phyloP scores from a whole-genome alignment of 2,113 vertebrate species.

The Caretta caretta region DNA sequence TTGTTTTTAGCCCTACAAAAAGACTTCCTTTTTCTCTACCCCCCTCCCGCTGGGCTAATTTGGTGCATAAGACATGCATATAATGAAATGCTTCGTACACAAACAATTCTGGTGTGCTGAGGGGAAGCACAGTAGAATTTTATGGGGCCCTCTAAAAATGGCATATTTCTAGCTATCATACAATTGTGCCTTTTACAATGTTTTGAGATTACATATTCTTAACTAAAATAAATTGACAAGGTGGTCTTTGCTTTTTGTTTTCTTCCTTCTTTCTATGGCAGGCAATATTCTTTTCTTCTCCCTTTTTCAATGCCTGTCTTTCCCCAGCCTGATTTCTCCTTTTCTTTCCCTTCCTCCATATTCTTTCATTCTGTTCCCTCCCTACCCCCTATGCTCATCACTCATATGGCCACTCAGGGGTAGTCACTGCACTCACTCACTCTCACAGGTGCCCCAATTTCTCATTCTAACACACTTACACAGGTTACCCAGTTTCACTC shows the following conservation, averaged over 20 bases:
- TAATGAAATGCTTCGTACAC: neutral
- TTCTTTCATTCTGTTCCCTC: neutral
- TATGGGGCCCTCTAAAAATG: neutral
- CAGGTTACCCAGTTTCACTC: neutral
- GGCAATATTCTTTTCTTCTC: neutral
- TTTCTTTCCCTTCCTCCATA: neutral
- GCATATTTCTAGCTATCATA: neutral
- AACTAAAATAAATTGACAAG: neutral
- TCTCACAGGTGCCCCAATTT: neutral
- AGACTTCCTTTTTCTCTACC: neutral
- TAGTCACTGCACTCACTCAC: neutral
- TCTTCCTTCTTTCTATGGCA: neutral
- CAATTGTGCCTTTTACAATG: neutral
- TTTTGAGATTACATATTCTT: neutral
- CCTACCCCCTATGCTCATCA: too few species aligned
- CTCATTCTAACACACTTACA: neutral
- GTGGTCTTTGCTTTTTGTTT: neutral
- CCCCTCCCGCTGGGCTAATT: neutral
- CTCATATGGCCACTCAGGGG: neutral
- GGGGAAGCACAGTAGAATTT: neutral
- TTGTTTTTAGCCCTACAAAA: neutral
- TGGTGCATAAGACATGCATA: neutral
- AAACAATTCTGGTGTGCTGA: neutral
- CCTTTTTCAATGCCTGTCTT: neutral
- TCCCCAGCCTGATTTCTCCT: neutral